These are phyloP conservation scores for Falco punctatus DNA, from an alignment of 2,113 vertebrate genomes.

Conservation along the genomic window DNA sequence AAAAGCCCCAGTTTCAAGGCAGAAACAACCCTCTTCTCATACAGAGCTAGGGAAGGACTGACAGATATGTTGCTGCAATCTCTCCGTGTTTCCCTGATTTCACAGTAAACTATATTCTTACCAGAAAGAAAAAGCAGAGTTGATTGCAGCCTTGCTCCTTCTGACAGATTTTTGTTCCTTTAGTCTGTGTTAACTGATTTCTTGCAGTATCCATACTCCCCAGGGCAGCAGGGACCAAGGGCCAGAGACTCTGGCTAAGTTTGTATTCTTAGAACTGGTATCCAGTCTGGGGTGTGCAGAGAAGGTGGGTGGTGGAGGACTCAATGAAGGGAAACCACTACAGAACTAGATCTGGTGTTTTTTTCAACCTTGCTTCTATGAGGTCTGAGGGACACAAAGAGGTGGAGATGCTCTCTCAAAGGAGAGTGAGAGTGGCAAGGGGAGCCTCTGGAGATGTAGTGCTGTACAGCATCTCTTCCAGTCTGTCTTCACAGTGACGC, in stretches of 20 bases:
- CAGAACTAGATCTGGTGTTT: not conserved
- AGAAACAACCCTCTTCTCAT: not conserved
- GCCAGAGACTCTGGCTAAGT: not conserved
- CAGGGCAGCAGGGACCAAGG: not conserved
- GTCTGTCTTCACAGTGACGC: not conserved
- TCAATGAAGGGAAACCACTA: not conserved
- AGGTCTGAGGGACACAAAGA: not conserved
- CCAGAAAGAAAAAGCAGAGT: not conserved
- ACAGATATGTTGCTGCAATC: no score
- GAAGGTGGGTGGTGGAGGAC: not conserved
- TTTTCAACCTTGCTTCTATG: not conserved
- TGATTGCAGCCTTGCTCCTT: not conserved
- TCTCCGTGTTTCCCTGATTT: not conserved
- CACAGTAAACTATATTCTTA: not conserved
- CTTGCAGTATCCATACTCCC: not conserved
- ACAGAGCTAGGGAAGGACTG: not conserved
- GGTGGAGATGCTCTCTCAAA: not conserved
- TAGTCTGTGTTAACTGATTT: not conserved
- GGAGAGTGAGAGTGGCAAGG: not conserved
- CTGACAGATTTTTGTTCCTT: not conserved
- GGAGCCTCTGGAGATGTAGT: not conserved
- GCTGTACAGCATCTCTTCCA: not conserved
- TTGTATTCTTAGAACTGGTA: not conserved
- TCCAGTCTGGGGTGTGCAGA: not conserved
- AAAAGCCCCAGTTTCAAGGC: not conserved